Evolutionary conservation across 2,888 invertebrate genomes (phyloP).

Genomic region (Phrixothrix hirtus): DNA sequence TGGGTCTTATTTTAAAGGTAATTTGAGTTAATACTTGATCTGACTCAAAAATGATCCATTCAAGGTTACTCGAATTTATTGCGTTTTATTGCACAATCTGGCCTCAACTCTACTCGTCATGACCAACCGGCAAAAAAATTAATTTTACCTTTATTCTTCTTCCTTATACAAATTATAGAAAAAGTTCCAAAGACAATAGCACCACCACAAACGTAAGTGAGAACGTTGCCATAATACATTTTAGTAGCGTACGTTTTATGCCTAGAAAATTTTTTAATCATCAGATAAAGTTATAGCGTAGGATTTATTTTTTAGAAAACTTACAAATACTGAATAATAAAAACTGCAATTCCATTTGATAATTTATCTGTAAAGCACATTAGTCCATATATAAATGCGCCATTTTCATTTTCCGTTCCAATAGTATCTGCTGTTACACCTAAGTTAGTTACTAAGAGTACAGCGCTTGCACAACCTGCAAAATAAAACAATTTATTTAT

Average conservation of each 20-base stretch:
- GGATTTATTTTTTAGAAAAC: constrained; percentile 42
- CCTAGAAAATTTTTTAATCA: constrained; percentile 46
- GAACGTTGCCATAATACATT: constrained; percentile 60
- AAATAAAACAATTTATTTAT: no score
- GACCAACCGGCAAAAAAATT: neutral
- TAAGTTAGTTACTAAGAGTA: constrained; percentile 83
- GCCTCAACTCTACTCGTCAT: no score
- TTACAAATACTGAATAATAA: constrained; percentile 77
- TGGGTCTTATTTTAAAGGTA: no score
- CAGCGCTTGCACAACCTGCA: constrained; percentile 76
- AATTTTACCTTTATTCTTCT: neutral
- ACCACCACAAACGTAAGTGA: constrained; percentile 62
- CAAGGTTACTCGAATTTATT: no score
- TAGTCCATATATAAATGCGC: constrained; percentile 89
- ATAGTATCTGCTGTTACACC: constrained; percentile 88
- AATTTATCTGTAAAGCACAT: constrained; percentile 94
- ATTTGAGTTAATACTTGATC: no score
- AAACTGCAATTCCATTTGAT: constrained; percentile 84
- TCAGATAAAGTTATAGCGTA: neutral
- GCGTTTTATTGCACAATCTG: no score
- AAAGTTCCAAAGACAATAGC: constrained; percentile 59
- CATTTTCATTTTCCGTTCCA: constrained; percentile 78
- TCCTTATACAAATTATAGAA: constrained; percentile 44
- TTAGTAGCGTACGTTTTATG: constrained; percentile 52
- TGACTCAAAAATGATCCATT: no score